Percentiles rank a stretch among this genome's conserved stretches.
These are phyloP conservation scores for Chelidonichthys spinosus DNA, from an alignment of 2,797 vertebrate species.

Conservation along the genomic window DNA sequence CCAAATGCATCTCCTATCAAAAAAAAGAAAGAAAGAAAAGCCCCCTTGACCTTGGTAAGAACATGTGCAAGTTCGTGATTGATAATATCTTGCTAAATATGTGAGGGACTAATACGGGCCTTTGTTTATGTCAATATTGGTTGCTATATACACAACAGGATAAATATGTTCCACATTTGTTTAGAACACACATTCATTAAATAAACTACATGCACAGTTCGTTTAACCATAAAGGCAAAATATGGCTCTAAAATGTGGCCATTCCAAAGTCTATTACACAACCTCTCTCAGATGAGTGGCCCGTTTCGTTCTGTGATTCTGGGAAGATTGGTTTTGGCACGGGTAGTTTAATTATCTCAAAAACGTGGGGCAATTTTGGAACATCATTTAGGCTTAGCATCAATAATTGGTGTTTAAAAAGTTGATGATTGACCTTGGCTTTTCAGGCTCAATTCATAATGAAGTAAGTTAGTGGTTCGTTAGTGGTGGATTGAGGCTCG, in stretches of 20 bases:
- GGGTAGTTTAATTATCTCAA: slow-evolving; percentile 51
- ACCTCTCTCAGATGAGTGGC: slow-evolving; percentile 61
- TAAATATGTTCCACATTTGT: slow-evolving; percentile 33
- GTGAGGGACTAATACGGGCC: slow-evolving; percentile 38
- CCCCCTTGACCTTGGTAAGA: slow-evolving; percentile 32
- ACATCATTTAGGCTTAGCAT: slow-evolving; percentile 53
- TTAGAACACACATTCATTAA: slow-evolving; percentile 43
- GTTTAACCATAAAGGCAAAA: slow-evolving; percentile 68
- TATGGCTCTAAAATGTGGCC: slow-evolving; percentile 62
- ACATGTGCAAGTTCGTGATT: slow-evolving; percentile 49
- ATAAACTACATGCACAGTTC: slow-evolving; percentile 50
- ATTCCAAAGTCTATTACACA: slow-evolving; percentile 66
- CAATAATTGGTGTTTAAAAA: slow-evolving; percentile 59
- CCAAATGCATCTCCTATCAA: slow-evolving; percentile 60
- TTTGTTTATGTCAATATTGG: slow-evolving; percentile 46
- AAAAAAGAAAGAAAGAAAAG: not conserved
- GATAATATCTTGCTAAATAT: slow-evolving; percentile 33
- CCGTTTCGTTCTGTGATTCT: slow-evolving; percentile 31
- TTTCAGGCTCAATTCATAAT: slow-evolving; percentile 51
- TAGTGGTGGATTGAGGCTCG: slow-evolving; percentile 21
- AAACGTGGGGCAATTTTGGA: slow-evolving; percentile 41
- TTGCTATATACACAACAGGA: slow-evolving; percentile 44
- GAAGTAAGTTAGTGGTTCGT: slow-evolving; percentile 73
- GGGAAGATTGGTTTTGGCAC: slow-evolving; percentile 62
- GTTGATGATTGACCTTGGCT: slow-evolving; percentile 60